These are phyloP conservation scores for Mylabris phalerata DNA, from an alignment of 1,140 invertebrate species.

Conservation along the genomic window DNA sequence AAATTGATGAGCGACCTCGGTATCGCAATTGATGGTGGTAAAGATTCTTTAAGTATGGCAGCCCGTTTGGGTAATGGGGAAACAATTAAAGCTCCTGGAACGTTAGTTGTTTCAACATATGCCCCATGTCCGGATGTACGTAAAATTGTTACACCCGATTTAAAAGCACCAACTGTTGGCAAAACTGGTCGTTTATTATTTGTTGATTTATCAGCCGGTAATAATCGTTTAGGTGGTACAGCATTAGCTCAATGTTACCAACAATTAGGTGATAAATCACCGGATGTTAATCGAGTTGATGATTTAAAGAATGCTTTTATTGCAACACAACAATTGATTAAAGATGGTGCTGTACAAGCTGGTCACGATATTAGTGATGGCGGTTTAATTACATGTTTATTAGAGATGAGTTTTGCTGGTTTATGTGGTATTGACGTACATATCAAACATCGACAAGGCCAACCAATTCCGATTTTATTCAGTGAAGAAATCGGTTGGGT, in stretches of 20 bases:
- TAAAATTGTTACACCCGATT: constrained; percentile 79
- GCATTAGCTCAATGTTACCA: constrained; percentile 85
- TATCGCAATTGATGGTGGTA: constrained; percentile 94
- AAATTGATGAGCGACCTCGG: constrained; percentile 76
- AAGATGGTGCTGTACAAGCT: constrained; percentile 66
- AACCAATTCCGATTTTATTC: constrained; percentile 67
- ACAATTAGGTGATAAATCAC: constrained; percentile 73
- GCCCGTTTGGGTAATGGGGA: constrained; percentile 62
- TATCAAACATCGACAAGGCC: constrained; percentile 50
- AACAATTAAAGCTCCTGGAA: constrained; percentile 85
- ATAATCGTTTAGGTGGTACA: constrained; percentile 77
- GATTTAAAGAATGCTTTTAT: constrained; percentile 69
- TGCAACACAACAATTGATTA: constrained; percentile 74
- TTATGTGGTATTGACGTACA: constrained; percentile 71
- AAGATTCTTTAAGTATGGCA: constrained; percentile 97
- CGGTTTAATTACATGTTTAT: constrained; percentile 77
- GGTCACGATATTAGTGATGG: constrained; percentile 97
- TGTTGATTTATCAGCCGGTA: constrained; percentile 60
- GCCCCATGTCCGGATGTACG: constrained; percentile 86
- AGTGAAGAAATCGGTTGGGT: constrained; percentile 89
- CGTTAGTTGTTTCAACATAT: constrained; percentile 90
- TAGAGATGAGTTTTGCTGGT: constrained; percentile 95
- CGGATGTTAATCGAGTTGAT: constrained; percentile 70
- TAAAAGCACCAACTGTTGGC: constrained; percentile 60
- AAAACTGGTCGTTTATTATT: constrained; percentile 55